Evolutionary conservation across 2,888 invertebrate genomes (phyloP), one percentile per base, ranked within the genome.

Genomic region (Torymus auratus): DNA sequence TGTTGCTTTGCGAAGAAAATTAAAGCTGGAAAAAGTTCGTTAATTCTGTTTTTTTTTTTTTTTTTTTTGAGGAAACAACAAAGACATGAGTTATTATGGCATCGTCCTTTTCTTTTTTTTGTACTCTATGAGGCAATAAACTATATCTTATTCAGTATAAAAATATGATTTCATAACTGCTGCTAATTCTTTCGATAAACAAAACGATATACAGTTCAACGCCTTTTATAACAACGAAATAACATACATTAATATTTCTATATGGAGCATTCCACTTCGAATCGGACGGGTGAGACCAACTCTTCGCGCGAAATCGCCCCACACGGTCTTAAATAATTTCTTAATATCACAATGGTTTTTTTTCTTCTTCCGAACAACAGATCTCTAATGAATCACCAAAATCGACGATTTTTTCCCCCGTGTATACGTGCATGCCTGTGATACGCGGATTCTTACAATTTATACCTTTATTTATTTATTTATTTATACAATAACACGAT

Each of bases 401-500:
- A 28, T 28, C 28, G 28, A 28, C 28, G 28, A 28, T 28, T 5
- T 20, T 14, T 15, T 67, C 10, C 17, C 12, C 61, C 2, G 52
- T 11, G 17, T 58, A 13, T 77, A 53, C 41, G 69, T 70, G 17
- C 76, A 77, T 70, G 76, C 62, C 62, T 55, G 62, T 17, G 17
- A 62, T 55, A 50, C 69, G 5, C 28, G 28, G 28, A 28, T 28
- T 4, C 28, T 28, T 28, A 28, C 28, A 28, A 28, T 28, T 28
- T 50, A 61, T 50, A 61, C 62, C 10, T 61, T 52, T 20, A 50
- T 15, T 13, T 17, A 11, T 55, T 15, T 76, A 53, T 55, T 69
- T 52, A 62, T 62, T 76, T 15, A 61, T 28, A 62, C 28, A 55
- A 50, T 70, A 69, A 77, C 64, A 77, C 20, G 69, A 70, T 70